Evolutionary conservation across 2,888 invertebrate genomes (phyloP).

Genomic region (Sphecodes monilicornis): DNA sequence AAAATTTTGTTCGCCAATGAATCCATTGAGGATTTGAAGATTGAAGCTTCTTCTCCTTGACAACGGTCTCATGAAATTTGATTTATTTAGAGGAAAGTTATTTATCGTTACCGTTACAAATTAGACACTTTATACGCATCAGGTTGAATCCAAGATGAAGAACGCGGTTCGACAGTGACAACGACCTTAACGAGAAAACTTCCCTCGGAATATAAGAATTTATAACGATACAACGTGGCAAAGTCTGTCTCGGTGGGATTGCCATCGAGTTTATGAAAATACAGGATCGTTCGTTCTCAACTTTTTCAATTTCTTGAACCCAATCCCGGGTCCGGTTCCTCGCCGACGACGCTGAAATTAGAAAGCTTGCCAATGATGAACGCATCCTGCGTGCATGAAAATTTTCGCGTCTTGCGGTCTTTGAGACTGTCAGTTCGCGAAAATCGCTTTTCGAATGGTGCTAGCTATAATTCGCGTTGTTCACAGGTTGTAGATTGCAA

Average conservation of each 20-base stretch:
- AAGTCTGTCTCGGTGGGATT: conserved; percentile 24
- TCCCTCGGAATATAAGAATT: conserved; percentile 23
- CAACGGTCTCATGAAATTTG: too few relatives aligned
- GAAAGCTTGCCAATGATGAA: neutral
- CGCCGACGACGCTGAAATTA: conserved; percentile 3
- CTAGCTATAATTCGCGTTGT: too few relatives aligned
- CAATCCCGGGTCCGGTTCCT: neutral
- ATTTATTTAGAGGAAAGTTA: too few relatives aligned
- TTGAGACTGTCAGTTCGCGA: neutral
- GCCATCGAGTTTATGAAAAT: conserved; percentile 38
- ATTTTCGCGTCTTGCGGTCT: neutral
- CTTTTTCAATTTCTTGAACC: conserved; percentile 17
- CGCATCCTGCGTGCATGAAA: neutral
- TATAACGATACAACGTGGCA: conserved; percentile 13
- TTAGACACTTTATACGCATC: too few relatives aligned
- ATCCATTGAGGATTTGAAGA: too few relatives aligned
- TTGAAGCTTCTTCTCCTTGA: too few relatives aligned
- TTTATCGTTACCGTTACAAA: too few relatives aligned
- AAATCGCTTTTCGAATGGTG: neutral
- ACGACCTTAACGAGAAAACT: conserved; percentile 23
- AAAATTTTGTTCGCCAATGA: too few relatives aligned
- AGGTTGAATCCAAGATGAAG: neutral
- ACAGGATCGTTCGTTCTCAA: conserved; percentile 16
- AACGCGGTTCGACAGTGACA: conserved; percentile 18
- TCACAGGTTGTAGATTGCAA: too few relatives aligned